Conservation (phyloP, 2,888 invertebrate species). For the Trissolcus brochymenae region DNA sequence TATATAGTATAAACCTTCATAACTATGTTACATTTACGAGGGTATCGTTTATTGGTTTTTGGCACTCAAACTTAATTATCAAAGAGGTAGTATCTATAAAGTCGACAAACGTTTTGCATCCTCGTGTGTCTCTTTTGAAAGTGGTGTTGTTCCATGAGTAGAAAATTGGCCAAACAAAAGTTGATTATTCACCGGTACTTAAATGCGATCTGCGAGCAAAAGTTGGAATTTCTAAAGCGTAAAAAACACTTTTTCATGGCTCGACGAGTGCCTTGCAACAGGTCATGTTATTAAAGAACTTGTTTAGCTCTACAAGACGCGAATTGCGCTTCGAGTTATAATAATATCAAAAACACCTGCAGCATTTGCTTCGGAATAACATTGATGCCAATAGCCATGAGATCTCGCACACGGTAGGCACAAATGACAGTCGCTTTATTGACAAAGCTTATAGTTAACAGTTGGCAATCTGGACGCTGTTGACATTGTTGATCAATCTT, state of each 20-base stretch:
- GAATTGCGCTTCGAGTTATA: constrained; percentile 39
- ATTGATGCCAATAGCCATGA: constrained; percentile 26
- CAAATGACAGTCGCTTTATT: too few relatives aligned
- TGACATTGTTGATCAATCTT: too few relatives aligned
- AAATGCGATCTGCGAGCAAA: constrained; percentile 34
- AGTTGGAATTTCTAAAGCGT: constrained; percentile 52
- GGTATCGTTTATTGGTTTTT: constrained; percentile 42
- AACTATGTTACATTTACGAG: constrained; percentile 56
- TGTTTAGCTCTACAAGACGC: constrained; percentile 41
- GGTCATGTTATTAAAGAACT: constrained; percentile 49
- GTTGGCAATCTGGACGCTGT: too few relatives aligned
- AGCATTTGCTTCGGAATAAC: constrained; percentile 35
- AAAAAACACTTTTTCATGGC: constrained; percentile 51
- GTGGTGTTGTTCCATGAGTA: constrained; percentile 33
- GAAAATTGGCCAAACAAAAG: constrained; percentile 50
- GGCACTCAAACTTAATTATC: constrained; percentile 56
- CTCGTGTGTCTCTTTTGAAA: constrained; percentile 38
- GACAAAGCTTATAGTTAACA: too few relatives aligned
- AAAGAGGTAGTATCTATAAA: constrained; percentile 51
- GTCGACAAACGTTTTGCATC: constrained; percentile 53
- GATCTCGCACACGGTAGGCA: constrained; percentile 26
- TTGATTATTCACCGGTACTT: constrained; percentile 49
- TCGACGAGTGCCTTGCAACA: constrained; percentile 50
- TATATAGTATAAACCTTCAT: constrained; percentile 51
- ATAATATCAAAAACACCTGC: constrained; percentile 44